phyloP scores from a whole-genome alignment of 2,797 vertebrate genomes.

The Ptychadena robeensis region DNA sequence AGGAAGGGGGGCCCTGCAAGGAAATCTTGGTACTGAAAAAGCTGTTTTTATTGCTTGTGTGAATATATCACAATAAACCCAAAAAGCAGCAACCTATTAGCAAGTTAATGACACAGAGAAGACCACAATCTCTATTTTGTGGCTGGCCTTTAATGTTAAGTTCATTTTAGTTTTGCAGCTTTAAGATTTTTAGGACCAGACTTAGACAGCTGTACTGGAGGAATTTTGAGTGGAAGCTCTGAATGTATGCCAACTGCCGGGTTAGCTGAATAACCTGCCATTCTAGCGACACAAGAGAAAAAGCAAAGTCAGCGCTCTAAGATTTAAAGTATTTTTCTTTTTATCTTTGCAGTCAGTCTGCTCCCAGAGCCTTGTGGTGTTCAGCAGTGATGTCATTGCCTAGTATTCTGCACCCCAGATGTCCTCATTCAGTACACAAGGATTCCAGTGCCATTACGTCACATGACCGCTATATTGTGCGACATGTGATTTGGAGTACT shows the following conservation, averaged over 20 bases:
- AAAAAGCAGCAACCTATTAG: not conserved
- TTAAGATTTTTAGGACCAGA: conserved; percentile 42
- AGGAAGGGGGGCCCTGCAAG: too few relatives aligned
- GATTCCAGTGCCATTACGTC: conserved; percentile 45
- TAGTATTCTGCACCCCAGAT: conserved; percentile 36
- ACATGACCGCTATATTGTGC: conserved; percentile 31
- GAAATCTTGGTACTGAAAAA: too few relatives aligned
- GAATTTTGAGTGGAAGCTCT: conserved; percentile 26
- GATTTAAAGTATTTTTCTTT: conserved; percentile 3
- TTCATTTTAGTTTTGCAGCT: conserved; percentile 21
- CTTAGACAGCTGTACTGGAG: conserved; percentile 47
- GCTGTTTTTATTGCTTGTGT: too few relatives aligned
- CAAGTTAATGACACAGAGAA: not conserved
- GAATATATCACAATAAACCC: too few relatives aligned
- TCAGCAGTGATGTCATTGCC: conserved; percentile 47
- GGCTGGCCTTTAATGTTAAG: not conserved
- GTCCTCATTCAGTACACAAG: conserved; percentile 40
- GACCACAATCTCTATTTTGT: not conserved
- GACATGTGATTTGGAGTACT: conserved; percentile 34
- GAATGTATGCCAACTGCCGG: conserved; percentile 44
- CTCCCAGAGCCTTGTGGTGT: conserved; percentile 39
- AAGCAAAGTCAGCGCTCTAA: conserved; percentile 51
- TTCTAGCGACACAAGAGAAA: conserved; percentile 30
- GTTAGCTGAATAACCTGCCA: conserved; percentile 49
- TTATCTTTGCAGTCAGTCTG: conserved; percentile 41